Evolutionary conservation across 2,113 vertebrate genomes (phyloP).

Genomic region (Cyprinodon tularosa): DNA sequence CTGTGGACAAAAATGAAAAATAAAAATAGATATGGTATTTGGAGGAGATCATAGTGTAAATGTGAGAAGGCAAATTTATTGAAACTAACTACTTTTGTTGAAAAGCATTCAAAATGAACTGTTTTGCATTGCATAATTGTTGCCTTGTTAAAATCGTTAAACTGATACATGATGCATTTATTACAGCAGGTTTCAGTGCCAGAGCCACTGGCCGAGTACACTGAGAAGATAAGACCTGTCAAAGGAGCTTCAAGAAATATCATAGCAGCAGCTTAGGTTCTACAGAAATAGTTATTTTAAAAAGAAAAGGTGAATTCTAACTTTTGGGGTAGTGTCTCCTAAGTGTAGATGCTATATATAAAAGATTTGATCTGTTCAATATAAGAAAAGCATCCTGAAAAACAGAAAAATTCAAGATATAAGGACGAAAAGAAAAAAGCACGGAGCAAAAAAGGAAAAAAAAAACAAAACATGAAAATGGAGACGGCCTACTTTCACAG

Average conservation of each 20-base stretch:
- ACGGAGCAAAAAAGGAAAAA: no score
- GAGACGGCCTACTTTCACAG: no score
- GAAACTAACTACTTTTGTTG: no score
- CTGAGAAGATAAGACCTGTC: conserved; percentile 10
- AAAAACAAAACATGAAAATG: no score
- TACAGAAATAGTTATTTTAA: background rate
- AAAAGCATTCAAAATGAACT: background rate
- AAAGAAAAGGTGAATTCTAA: background rate
- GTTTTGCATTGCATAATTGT: conserved; percentile 5
- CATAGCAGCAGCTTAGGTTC: background rate
- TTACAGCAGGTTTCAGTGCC: background rate
- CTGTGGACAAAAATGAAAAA: no score
- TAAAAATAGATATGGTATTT: no score
- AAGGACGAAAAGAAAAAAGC: no score
- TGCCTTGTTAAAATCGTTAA: background rate
- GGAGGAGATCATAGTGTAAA: no score
- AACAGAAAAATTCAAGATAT: no score
- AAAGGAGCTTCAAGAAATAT: background rate
- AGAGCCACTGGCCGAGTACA: background rate
- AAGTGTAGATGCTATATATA: background rate
- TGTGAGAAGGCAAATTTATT: no score
- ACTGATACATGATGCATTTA: conserved; percentile 6
- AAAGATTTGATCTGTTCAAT: background rate
- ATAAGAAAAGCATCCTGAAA: no score
- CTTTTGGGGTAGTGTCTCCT: background rate